A percentile compares a stretch with the other conserved stretches of the same genome.
Conservation (phyloP, 2,888 invertebrate genomes). For the Acleris sparsana region DNA sequence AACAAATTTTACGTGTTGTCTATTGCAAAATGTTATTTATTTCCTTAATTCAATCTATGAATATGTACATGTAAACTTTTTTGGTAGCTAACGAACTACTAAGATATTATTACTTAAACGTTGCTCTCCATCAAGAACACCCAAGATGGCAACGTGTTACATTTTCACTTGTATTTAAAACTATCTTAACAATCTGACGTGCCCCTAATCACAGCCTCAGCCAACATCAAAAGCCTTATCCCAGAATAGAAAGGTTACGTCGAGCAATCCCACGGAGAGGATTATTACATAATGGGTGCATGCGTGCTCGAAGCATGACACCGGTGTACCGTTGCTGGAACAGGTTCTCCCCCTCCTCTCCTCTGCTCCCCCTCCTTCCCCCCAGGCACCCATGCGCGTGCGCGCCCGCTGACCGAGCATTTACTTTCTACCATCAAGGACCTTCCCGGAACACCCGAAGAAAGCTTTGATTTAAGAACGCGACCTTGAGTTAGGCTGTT, state of each 20-base stretch:
- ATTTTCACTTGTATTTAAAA: too few relatives aligned
- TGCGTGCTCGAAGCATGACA: slow-evolving; percentile 67
- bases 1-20: too few relatives aligned
- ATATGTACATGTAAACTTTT: too few relatives aligned
- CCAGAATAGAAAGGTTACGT: slow-evolving; percentile 39
- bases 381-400: slow-evolving; percentile 54
- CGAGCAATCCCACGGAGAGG: slow-evolving; percentile 68
- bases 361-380: slow-evolving; percentile 28
- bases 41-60: too few relatives aligned
- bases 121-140: too few relatives aligned
- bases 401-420: slow-evolving; percentile 61
- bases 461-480: slow-evolving; percentile 32
- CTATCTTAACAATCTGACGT: too few relatives aligned
- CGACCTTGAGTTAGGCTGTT: slow-evolving; percentile 32
- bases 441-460: slow-evolving; percentile 59
- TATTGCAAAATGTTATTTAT: too few relatives aligned
- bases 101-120: too few relatives aligned
- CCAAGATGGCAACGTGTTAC: too few relatives aligned
- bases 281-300: slow-evolving; percentile 80
- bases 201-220: slow-evolving; percentile 4
- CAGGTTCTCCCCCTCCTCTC: slow-evolving; percentile 63
- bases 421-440: slow-evolving; percentile 83
- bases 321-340: slow-evolving; percentile 76
- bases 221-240: slow-evolving; percentile 25
- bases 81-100: too few relatives aligned